Conservation (phyloP, 35 echinoderm and acorn worm genomes). For the Stichopus chloronotus region DNA sequence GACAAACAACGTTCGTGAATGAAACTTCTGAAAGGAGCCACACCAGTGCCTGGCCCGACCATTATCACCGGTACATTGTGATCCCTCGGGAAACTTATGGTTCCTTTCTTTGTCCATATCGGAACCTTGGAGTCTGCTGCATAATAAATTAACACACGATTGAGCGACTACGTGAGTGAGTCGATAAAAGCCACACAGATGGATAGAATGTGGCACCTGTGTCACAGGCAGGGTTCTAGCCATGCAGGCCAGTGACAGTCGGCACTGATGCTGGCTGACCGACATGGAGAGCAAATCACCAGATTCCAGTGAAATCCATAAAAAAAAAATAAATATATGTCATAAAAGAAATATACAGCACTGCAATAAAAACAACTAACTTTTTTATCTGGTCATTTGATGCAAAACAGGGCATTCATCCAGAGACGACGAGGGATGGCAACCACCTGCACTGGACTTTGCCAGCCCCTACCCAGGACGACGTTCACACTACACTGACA, state of each 20-base stretch:
- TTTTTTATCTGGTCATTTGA: no score
- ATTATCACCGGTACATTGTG: constrained; percentile 82
- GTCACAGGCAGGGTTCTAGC: background rate
- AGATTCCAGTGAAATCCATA: background rate
- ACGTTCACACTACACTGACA: no score
- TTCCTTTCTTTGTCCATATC: constrained; percentile 87
- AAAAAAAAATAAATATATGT: background rate
- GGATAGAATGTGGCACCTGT: no score
- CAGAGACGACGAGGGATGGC: no score
- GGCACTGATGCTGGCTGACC: no score
- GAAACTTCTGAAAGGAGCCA: constrained; percentile 91
- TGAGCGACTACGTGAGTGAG: background rate
- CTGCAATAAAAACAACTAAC: background rate
- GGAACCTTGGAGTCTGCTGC: constrained; percentile 69
- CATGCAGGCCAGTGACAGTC: background rate
- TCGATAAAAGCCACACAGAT: background rate
- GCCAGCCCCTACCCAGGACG: no score
- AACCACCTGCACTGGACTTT: no score
- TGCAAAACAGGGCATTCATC: no score
- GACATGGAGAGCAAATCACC: background rate
- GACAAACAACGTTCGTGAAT: constrained; percentile 75
- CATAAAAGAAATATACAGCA: background rate
- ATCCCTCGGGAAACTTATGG: constrained; percentile 73
- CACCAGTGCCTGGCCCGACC: constrained; percentile 94
- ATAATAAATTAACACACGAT: background rate